Evolutionary conservation across 1,140 invertebrate genomes (phyloP).

Genomic region (Galendromus occidentalis): DNA sequence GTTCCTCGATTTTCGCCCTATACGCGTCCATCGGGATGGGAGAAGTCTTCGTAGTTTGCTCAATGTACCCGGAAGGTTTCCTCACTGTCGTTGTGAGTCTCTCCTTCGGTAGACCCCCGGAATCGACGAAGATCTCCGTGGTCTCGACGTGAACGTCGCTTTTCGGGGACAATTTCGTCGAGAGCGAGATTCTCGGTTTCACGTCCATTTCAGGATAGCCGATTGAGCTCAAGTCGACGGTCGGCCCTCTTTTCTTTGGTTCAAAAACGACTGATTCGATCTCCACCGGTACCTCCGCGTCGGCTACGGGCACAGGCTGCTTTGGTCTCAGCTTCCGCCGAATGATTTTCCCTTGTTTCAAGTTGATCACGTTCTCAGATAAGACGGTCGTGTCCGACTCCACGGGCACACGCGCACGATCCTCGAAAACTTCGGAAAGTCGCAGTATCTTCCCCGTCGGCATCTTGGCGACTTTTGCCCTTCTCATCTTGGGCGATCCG

Average conservation of each 20-base stretch:
- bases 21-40: background rate
- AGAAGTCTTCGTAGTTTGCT: background rate
- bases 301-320: too few species aligned
- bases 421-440: too few species aligned
- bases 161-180: background rate
- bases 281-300: too few species aligned
- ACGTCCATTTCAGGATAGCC: constrained; percentile 2
- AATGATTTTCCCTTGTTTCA: too few species aligned
- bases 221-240: background rate
- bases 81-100: background rate
- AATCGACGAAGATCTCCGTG: background rate
- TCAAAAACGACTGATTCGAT: background rate
- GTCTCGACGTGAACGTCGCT: background rate
- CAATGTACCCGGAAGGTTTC: background rate
- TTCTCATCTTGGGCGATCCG: too few species aligned
- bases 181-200: background rate
- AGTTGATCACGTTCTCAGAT: too few species aligned
- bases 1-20: background rate
- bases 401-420: too few species aligned
- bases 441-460: too few species aligned
- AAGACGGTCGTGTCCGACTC: too few species aligned
- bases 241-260: background rate
- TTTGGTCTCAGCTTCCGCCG: too few species aligned
- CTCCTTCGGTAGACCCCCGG: background rate
- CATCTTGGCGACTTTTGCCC: too few species aligned